Percentiles rank a stretch among this genome's conserved stretches.
phyloP scores from a whole-genome alignment of 2,797 vertebrate species.

The Phoeniculus purpureus region DNA sequence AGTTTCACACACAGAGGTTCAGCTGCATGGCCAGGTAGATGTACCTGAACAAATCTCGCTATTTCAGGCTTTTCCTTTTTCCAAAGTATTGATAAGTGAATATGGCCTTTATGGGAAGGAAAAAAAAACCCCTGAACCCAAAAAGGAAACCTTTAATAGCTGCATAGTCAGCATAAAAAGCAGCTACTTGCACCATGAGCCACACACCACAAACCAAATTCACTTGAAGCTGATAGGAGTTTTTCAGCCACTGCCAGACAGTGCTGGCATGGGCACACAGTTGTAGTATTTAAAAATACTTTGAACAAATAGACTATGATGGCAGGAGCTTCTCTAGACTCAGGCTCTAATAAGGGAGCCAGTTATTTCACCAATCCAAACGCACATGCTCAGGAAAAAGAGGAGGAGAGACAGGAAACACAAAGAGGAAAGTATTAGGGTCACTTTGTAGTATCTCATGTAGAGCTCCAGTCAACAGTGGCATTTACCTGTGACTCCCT shows the following conservation, averaged over 20 bases:
- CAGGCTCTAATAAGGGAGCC: not conserved
- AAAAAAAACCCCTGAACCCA: not conserved
- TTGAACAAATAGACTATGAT: not conserved
- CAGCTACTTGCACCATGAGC: not conserved
- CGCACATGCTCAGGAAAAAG: not conserved
- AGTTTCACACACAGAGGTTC: not conserved
- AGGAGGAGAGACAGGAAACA: accelerated
- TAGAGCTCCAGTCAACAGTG: not conserved
- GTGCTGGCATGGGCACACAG: not conserved
- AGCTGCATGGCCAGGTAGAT: not conserved
- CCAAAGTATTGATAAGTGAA: accelerated
- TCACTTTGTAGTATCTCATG: not conserved
- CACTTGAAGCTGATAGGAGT: not conserved
- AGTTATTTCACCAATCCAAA: not conserved
- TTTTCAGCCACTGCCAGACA: not conserved
- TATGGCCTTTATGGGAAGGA: not conserved
- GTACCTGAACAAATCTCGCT: not conserved
- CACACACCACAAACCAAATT: not conserved
- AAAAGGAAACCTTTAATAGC: not conserved
- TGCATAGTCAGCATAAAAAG: not conserved
- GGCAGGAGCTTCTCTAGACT: not conserved
- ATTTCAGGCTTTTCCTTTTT: not conserved
- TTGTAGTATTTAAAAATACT: not conserved
- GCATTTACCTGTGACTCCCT: not conserved
- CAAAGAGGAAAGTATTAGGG: not conserved